Evolutionary conservation across 2,113 vertebrate species (phyloP), one percentile per base, ranked within the genome.

Genomic region (Lophius piscatorius): DNA sequence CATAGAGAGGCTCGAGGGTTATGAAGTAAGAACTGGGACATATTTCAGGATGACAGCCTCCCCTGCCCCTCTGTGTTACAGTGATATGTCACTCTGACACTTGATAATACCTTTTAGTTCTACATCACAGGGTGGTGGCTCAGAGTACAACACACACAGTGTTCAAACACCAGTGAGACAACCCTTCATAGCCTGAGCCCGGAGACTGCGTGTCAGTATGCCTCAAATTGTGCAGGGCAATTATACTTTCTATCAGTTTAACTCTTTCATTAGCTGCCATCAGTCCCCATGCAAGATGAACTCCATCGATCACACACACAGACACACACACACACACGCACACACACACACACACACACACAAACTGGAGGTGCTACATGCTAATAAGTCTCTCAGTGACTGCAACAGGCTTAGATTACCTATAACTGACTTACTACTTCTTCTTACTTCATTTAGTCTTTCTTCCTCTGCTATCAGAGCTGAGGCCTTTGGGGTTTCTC

Each of bases 51-150:
- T 86, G 84, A 82, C 83, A 82, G 71, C 23, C 29, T 64, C 70
- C 54, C 59, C 80, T 73, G 35, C 63, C 70, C 73, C 73, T 67
- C 52, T 48, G 63, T 68, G 72, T 51, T 79, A 64, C 67, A 80
- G 85, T 76, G 52, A 81, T 90, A 78, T 86, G 83, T 90, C 87
- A 88, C 75, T 65, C 45, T 90, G 89, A 88, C 88, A 89, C 80
- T 72, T 85, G 78, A 86, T 87, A 76, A 86, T 81, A 76, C 75
- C 81, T 64, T 56, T 35, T 66, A 86, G 87, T 80, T 72, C 79
- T 82, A 82, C 79, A 69, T 81, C 68, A 75, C 73, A 28, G 68
- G 60, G 70, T 61, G 73, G 36, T 38, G 21, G 38, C 70, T 69
- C 60, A 50, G 17, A 63, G 52, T 65, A 42, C 6, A 38, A 52